Evolutionary conservation across 2,113 vertebrate genomes (phyloP), one percentile per base, ranked within the genome.

Genomic region (Amblyornis subalaris): DNA sequence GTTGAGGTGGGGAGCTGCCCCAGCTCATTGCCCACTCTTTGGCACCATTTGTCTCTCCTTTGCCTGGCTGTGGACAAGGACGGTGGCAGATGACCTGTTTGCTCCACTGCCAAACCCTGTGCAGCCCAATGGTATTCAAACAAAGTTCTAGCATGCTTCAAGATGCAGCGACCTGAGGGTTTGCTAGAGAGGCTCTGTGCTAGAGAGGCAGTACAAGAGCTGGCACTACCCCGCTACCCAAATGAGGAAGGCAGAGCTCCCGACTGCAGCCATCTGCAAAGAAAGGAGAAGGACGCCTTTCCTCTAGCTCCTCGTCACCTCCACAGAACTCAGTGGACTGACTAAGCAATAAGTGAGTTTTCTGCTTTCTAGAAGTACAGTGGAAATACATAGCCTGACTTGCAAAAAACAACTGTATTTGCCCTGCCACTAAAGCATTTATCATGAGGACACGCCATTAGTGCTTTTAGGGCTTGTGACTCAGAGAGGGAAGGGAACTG

Each of bases 61-160:
- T 33, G n/a, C 53, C 38, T 54, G 47, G 38, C 35, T 1, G 1
- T 12, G 33, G 60, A 50, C n/a, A 60, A 44, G 19, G 44, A 38
- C 0, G 0, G 48, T 38, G 42, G 23, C 45, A 57, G 45, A 40
- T 1, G 5, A 55, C 50, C 13, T 3, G 0, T 53, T 9, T 75
- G 44, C 31, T n/a, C 14, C 6, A 1, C 47, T 53, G n/a, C n/a
- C 40, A 66, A 82, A 31, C 8, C 28, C 67, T 62, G 23, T 71
- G 47, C 64, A 92, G 53, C 40, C 14, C 48, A 73, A 38, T 7
- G 3, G 38, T 14, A 45, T 7, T 31, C 20, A 36, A 47, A 60
- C 0, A 6, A 25, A 6, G 36, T 79, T 74, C 45, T n/a, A 60
- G 18, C 22, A 57, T 31, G 44, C 57, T 83, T 88, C 79, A 67